These are phyloP conservation scores for Yponomeuta evonymella DNA, from an alignment of 2,888 invertebrate genomes.

Conservation along the genomic window DNA sequence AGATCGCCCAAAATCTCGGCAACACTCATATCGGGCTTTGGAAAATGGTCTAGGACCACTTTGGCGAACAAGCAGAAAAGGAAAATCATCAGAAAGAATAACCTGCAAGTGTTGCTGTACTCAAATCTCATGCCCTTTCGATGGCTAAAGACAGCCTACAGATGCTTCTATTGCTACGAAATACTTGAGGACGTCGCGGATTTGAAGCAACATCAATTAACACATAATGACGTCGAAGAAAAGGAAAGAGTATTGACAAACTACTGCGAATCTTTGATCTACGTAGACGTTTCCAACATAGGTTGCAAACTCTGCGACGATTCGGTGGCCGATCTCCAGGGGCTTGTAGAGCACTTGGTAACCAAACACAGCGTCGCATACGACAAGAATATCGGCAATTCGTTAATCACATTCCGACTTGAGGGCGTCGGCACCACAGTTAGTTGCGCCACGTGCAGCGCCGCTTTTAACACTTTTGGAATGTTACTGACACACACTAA, in stretches of 20 bases:
- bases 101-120: conserved; percentile 51
- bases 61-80: conserved; percentile 49
- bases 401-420: conserved; percentile 61
- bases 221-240: conserved; percentile 43
- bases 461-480: conserved; percentile 58
- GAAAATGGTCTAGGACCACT: conserved; percentile 23
- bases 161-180: conserved; percentile 68
- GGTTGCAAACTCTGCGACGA: conserved; percentile 54
- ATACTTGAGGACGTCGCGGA: conserved; percentile 61
- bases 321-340: conserved; percentile 46
- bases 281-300: conserved; percentile 53
- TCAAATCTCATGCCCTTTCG: conserved; percentile 63
- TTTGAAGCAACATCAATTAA: conserved; percentile 50
- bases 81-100: conserved; percentile 54
- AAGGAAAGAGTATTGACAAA: conserved; percentile 59
- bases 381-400: conserved; percentile 58
- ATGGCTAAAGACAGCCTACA: conserved; percentile 64
- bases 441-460: conserved; percentile 54
- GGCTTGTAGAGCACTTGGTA: conserved; percentile 56
- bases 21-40: not conserved
- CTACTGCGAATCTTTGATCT: conserved; percentile 63
- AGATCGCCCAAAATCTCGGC: too few species aligned
- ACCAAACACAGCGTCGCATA: conserved; percentile 45
- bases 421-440: conserved; percentile 45
- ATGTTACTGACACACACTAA: conserved; percentile 61